These are phyloP conservation scores for Acyrthosiphon pisum DNA, from an alignment of 1,140 invertebrate species.

Conservation along the genomic window DNA sequence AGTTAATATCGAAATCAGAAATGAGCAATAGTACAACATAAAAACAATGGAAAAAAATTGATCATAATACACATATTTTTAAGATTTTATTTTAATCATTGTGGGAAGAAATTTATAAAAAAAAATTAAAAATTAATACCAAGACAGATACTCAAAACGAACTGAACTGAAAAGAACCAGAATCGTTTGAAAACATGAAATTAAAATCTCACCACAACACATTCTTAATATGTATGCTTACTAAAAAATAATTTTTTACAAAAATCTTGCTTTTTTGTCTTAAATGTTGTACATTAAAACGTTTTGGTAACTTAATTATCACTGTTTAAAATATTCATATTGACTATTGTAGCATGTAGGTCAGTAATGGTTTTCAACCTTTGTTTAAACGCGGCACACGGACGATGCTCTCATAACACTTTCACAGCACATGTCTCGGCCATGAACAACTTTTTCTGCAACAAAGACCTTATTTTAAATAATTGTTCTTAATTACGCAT, in stretches of 20 bases:
- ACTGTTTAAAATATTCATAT: neutral
- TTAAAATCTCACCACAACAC: neutral
- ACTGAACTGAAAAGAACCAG: neutral
- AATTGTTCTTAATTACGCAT: neutral
- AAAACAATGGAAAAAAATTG: neutral
- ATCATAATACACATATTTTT: neutral
- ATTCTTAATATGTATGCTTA: too few relatives aligned
- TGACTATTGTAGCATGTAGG: too few relatives aligned
- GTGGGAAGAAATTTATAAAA: neutral
- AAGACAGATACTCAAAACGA: neutral
- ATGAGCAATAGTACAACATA: neutral
- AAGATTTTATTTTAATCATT: neutral
- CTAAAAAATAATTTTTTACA: neutral
- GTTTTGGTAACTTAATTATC: neutral
- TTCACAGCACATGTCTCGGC: too few relatives aligned
- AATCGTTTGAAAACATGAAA: neutral
- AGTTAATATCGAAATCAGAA: neutral
- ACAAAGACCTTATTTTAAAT: neutral
- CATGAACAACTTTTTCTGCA: neutral
- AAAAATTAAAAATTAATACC: neutral
- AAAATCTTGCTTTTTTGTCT: too few relatives aligned
- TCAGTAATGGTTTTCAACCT: too few relatives aligned
- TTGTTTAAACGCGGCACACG: too few relatives aligned
- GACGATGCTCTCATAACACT: too few relatives aligned
- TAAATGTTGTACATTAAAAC: neutral